A percentile compares a stretch with the other conserved stretches of the same genome.
Conservation (phyloP, 2,113 vertebrate species). For the Eonycteris spelaea region DNA sequence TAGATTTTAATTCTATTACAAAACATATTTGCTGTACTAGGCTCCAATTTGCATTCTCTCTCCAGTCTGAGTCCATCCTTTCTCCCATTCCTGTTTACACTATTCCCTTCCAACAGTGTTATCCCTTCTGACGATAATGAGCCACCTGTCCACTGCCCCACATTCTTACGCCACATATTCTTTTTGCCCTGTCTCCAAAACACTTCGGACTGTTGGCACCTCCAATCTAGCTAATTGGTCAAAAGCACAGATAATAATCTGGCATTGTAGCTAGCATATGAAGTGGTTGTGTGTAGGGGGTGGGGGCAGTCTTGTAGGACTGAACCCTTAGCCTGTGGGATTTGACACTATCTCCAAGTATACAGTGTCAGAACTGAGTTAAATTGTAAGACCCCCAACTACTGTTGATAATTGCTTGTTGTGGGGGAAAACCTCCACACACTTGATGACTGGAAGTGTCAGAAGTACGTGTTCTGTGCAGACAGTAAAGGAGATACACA, state of each 20-base stretch:
- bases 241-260: neutral
- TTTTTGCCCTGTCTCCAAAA: neutral
- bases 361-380: neutral
- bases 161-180: fast-evolving
- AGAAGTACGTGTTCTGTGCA: neutral
- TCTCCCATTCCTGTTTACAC: neutral
- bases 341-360: neutral
- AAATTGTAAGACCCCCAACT: neutral
- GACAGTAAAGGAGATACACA: neutral
- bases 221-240: neutral
- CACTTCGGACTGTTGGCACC: neutral
- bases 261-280: neutral
- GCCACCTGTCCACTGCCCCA: neutral
- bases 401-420: neutral
- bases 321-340: neutral
- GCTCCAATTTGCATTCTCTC: neutral
- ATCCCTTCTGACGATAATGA: neutral
- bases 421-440: neutral
- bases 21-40: neutral
- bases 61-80: neutral
- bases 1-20: neutral
- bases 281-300: neutral
- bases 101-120: fast-evolving
- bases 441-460: neutral
- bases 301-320: neutral